Evolutionary conservation across 2,797 vertebrate species (phyloP).

Genomic region (Lates japonicus): DNA sequence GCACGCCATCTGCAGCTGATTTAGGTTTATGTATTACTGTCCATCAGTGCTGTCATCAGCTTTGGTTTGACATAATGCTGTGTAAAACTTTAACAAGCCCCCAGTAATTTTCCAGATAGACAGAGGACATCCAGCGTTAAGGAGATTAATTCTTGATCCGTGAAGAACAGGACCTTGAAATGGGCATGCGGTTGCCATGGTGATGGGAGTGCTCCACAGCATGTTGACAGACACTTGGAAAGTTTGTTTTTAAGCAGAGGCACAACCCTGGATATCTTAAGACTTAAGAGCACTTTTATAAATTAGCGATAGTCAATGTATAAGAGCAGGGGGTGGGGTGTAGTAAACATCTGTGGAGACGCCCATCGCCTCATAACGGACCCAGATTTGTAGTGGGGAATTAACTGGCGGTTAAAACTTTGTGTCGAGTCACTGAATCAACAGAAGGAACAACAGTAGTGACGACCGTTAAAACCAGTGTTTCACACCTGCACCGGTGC

Average conservation of each 20-base stretch:
- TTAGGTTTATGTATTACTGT: background rate
- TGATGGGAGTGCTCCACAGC: conserved; percentile 21
- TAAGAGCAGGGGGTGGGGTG: background rate
- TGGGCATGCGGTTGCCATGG: conserved; percentile 72
- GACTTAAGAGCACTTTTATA: background rate
- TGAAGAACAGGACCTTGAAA: conserved; percentile 51
- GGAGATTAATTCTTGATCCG: conserved; percentile 43
- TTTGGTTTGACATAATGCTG: conserved; percentile 18
- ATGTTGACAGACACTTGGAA: conserved; percentile 11
- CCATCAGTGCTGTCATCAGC: background rate
- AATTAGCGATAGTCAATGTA: background rate
- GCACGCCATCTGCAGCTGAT: conserved; percentile 16
- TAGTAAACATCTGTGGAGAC: conserved; percentile 17
- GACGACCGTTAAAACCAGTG: background rate
- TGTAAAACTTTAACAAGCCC: conserved; percentile 40
- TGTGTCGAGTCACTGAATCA: conserved; percentile 9
- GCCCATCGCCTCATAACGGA: conserved; percentile 25
- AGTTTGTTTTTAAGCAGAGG: conserved; percentile 46
- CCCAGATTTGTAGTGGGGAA: conserved; percentile 35
- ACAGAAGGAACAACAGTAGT: background rate
- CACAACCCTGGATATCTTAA: background rate
- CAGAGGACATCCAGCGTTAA: conserved; percentile 39
- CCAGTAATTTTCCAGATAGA: conserved; percentile 2
- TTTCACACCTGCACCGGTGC: background rate
- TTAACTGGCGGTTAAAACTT: conserved; percentile 26